Percentiles rank a stretch among this genome's conserved stretches.
Evolutionary conservation across 2,888 invertebrate species (phyloP).

Genomic region (Netelia melanura): DNA sequence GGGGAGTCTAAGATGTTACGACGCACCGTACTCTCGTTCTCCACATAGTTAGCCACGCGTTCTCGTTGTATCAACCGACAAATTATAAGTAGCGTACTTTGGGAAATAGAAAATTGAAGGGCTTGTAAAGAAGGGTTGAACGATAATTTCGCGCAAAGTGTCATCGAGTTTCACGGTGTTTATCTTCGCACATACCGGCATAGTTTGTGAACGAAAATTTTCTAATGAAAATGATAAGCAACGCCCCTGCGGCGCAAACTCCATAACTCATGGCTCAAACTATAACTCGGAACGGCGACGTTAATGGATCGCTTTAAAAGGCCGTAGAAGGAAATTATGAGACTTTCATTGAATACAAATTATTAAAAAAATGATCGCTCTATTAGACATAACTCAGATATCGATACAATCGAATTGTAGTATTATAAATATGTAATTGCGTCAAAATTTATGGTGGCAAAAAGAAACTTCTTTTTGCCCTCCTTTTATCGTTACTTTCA

Average conservation of each 20-base stretch:
- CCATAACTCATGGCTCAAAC: slow-evolving; percentile 70
- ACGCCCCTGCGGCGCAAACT: slow-evolving; percentile 26
- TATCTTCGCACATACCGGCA: slow-evolving; percentile 19
- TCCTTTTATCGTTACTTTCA: neutral
- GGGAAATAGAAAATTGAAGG: slow-evolving; percentile 45
- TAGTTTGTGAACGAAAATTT: slow-evolving; percentile 67
- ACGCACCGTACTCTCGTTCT: slow-evolving; percentile 14
- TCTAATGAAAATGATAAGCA: slow-evolving; percentile 72
- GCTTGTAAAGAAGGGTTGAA: slow-evolving; percentile 32
- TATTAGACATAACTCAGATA: neutral
- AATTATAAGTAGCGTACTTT: slow-evolving; percentile 45
- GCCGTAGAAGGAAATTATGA: slow-evolving; percentile 3
- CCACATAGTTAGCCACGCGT: slow-evolving; percentile 25
- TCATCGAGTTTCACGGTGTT: slow-evolving; percentile 20
- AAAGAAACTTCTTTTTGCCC: neutral
- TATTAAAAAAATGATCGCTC: neutral
- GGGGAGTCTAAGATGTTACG: neutral
- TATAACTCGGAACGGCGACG: slow-evolving; percentile 16
- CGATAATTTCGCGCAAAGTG: slow-evolving; percentile 52
- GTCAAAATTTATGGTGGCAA: neutral
- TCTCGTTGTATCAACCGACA: slow-evolving; percentile 53
- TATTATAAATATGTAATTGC: neutral
- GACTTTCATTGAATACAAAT: neutral
- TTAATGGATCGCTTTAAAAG: slow-evolving; percentile 33
- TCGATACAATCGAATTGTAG: no score